A percentile compares a stretch with the other conserved stretches of the same genome.
Conservation (phyloP, 2,797 vertebrate species). For the Choloepus didactylus region DNA sequence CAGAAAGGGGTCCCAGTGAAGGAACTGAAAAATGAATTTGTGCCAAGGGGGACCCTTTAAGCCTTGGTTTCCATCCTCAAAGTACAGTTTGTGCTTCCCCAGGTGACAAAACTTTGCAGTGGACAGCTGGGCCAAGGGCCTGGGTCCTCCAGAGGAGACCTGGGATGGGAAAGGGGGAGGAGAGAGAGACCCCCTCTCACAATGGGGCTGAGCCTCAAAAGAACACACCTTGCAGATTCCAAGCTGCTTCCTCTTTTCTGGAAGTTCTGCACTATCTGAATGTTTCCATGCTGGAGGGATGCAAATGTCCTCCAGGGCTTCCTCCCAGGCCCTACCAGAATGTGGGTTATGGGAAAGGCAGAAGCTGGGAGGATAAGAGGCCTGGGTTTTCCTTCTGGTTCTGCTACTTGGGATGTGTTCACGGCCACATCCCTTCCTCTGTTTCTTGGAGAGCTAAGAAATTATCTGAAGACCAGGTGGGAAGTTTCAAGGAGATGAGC, state of each 20-base stretch:
- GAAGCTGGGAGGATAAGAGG: neutral
- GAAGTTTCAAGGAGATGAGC: too few relatives aligned
- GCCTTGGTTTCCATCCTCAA: neutral
- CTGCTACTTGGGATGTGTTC: neutral
- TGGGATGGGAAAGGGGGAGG: too few relatives aligned
- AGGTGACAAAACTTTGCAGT: neutral
- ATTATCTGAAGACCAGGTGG: neutral
- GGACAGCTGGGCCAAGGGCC: neutral
- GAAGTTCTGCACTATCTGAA: neutral
- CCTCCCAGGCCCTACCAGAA: neutral
- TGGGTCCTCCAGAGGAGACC: neutral
- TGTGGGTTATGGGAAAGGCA: neutral
- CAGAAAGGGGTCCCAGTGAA: neutral
- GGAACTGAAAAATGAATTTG: neutral
- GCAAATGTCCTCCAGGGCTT: neutral
- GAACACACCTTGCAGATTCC: neutral
- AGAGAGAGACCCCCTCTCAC: neutral
- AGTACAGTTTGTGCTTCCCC: neutral
- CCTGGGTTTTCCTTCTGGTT: neutral
- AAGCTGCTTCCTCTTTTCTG: neutral
- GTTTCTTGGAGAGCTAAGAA: neutral
- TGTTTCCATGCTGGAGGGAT: neutral
- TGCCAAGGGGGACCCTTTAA: neutral
- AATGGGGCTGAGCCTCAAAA: neutral
- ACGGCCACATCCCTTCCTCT: neutral